Percentiles rank a stretch among this genome's conserved stretches.
Conservation (phyloP, 2,797 vertebrate species). For the Adrianichthys oophorus region DNA sequence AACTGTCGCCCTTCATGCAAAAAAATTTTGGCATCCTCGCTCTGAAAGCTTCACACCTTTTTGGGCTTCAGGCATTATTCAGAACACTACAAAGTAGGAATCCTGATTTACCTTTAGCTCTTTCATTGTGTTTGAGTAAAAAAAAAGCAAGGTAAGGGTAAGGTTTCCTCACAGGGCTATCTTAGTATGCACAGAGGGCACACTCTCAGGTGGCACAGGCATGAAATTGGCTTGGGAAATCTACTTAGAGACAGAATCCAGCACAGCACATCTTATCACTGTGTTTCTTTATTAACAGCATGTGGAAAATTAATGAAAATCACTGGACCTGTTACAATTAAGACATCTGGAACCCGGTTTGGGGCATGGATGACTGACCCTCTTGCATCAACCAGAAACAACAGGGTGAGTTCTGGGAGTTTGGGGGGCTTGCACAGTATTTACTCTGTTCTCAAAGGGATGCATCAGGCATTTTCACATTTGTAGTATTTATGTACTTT, state of each 20-base stretch:
- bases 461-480: slow-evolving; percentile 28
- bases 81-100: slow-evolving; percentile 4
- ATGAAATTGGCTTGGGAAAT: slow-evolving; percentile 79
- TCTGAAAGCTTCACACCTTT: background rate
- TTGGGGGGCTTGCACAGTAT: slow-evolving; percentile 15
- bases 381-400: slow-evolving; percentile 88
- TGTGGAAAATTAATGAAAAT: slow-evolving; percentile 99
- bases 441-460: slow-evolving; percentile 2
- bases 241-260: slow-evolving; percentile 64
- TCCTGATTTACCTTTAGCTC: slow-evolving; percentile 11
- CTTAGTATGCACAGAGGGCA: slow-evolving; percentile 65
- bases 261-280: slow-evolving; percentile 67
- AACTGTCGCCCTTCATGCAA: background rate
- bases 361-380: slow-evolving; percentile 99
- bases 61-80: background rate
- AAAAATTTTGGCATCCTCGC: background rate
- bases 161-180: slow-evolving; percentile 23
- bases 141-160: background rate
- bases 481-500: background rate
- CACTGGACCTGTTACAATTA: slow-evolving; percentile 93
- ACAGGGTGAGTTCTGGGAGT: slow-evolving; percentile 83
- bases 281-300: slow-evolving; percentile 86
- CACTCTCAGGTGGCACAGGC: slow-evolving; percentile 59
- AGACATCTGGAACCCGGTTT: slow-evolving; percentile 97
- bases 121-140: slow-evolving; percentile 27